Evolutionary conservation across 2,888 invertebrate species (phyloP).

Genomic region (Onchidella celtica): DNA sequence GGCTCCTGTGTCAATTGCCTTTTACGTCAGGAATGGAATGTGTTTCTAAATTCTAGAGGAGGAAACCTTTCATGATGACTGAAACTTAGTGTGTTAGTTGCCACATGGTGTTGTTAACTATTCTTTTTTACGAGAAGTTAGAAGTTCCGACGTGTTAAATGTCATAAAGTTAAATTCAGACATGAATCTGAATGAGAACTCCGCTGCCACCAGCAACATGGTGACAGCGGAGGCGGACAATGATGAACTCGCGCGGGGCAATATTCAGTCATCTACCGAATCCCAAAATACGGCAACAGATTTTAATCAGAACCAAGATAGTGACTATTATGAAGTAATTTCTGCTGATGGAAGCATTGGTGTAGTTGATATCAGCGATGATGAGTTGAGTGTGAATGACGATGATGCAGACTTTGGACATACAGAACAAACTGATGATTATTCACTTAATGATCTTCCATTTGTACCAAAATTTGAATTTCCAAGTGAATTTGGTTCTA

Average conservation of each 20-base stretch:
- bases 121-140: too few species aligned
- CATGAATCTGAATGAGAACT: too few species aligned
- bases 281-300: neutral
- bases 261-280: neutral
- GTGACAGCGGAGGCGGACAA: too few species aligned
- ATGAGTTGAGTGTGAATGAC: neutral
- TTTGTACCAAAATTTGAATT: slow-evolving; percentile 49
- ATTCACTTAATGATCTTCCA: slow-evolving; percentile 37
- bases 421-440: neutral
- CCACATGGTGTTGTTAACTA: too few species aligned
- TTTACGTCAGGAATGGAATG: slow-evolving; percentile 18
- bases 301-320: neutral
- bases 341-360: slow-evolving; percentile 39
- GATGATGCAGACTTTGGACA: neutral
- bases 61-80: too few species aligned
- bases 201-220: too few species aligned
- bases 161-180: too few species aligned
- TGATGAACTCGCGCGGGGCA: neutral
- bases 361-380: neutral
- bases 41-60: slow-evolving; percentile 23
- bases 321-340: slow-evolving; percentile 37
- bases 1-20: slow-evolving; percentile 1
- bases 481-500: slow-evolving; percentile 5
- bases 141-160: too few species aligned
- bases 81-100: too few species aligned